Percentiles rank a stretch among this genome's conserved stretches.
Conservation (phyloP, 2,113 vertebrate species). For the Solea solea region DNA sequence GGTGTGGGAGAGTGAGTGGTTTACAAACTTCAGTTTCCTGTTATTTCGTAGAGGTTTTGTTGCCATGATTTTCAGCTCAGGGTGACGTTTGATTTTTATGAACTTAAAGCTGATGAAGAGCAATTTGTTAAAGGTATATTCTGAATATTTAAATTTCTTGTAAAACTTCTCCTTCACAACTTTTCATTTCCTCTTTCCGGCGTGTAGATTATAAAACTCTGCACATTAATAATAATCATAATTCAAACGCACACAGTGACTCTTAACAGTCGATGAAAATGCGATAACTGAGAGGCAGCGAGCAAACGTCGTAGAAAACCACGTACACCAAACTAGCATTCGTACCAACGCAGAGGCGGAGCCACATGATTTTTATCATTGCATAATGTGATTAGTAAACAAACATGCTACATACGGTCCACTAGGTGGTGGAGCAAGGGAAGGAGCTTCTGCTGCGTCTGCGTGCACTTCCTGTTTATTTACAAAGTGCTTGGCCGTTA, state of each 20-base stretch:
- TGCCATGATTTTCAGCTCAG: too few species aligned
- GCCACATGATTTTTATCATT: constrained; percentile 27
- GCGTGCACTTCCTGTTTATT: constrained; percentile 25
- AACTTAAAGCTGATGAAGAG: too few species aligned
- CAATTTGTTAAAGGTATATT: too few species aligned
- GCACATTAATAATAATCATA: constrained; percentile 47
- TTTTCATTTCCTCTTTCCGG: too few species aligned
- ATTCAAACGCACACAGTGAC: constrained; percentile 25
- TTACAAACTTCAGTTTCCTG: too few species aligned
- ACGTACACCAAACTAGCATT: constrained; percentile 33
- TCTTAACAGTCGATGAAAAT: background rate
- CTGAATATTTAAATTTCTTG: too few species aligned
- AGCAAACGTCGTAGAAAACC: constrained; percentile 29
- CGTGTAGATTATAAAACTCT: too few species aligned
- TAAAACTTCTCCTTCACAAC: too few species aligned
- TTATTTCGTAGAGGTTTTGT: too few species aligned
- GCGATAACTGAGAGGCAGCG: constrained; percentile 49
- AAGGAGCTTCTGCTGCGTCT: background rate
- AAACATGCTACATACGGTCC: constrained; percentile 70
- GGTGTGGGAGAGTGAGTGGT: too few species aligned
- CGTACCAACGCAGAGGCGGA: constrained; percentile 11
- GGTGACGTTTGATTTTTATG: too few species aligned
- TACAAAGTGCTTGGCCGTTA: constrained; percentile 54
- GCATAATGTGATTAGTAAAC: constrained; percentile 66
- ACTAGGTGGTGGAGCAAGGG: constrained; percentile 22